phyloP scores from a whole-genome alignment of 2,797 vertebrate species.

The Hemibagrus guttatus region DNA sequence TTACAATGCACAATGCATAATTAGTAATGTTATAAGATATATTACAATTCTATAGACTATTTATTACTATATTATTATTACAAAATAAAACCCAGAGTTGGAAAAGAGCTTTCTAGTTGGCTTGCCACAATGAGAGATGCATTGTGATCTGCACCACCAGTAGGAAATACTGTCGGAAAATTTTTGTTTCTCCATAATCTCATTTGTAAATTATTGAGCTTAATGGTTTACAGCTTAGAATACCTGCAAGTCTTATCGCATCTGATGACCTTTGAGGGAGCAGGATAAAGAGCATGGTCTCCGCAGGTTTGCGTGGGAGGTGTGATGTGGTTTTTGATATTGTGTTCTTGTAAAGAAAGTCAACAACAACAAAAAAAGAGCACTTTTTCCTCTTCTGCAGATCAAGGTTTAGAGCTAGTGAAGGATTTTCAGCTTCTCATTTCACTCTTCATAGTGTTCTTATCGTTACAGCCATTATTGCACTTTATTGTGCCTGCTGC shows the following conservation, averaged over 20 bases:
- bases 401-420: conserved; percentile 68
- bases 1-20: conserved; percentile 9
- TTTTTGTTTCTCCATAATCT: background rate
- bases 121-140: background rate
- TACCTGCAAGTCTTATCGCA: conserved; percentile 74
- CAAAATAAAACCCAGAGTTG: background rate
- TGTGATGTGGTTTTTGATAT: conserved; percentile 89
- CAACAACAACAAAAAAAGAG: conserved; percentile 69
- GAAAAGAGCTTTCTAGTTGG: background rate
- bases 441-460: background rate
- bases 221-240: conserved; percentile 63
- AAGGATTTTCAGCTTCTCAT: conserved; percentile 60
- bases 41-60: background rate
- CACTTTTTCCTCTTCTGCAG: conserved; percentile 66
- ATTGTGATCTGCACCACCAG: background rate
- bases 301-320: conserved; percentile 82
- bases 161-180: background rate
- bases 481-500: background rate
- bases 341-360: conserved; percentile 81
- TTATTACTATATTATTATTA: background rate
- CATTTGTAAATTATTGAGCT: conserved; percentile 36
- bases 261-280: conserved; percentile 91
- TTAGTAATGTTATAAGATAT: background rate
- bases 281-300: conserved; percentile 76
- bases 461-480: background rate